Conservation (phyloP, 2,797 vertebrate species). For the Xenops minutus region DNA sequence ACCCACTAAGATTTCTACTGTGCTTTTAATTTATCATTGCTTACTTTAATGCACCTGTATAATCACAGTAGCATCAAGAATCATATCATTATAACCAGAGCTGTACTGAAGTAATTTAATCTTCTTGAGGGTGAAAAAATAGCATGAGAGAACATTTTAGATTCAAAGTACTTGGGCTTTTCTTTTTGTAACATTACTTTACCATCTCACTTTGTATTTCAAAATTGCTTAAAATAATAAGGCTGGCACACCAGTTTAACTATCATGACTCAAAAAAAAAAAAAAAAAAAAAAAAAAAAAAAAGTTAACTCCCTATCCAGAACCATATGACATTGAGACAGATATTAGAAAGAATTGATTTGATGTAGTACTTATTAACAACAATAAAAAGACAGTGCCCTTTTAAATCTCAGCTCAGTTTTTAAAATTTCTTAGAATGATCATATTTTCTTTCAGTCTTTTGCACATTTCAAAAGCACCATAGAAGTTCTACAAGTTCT, state of each 20-base stretch:
- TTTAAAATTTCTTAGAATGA: neutral
- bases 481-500: neutral
- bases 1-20: conserved; percentile 62
- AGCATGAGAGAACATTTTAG: neutral
- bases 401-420: neutral
- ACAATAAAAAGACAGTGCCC: neutral
- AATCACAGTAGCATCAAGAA: conserved; percentile 64
- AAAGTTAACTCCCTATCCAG: neutral
- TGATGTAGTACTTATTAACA: neutral
- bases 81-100: conserved; percentile 60
- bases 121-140: neutral
- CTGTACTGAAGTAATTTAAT: conserved; percentile 56
- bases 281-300: neutral
- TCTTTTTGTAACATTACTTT: neutral
- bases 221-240: neutral
- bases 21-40: conserved; percentile 71
- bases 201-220: neutral
- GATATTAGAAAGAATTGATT: neutral
- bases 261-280: neutral
- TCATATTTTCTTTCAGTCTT: neutral
- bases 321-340: neutral
- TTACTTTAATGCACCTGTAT: conserved; percentile 66
- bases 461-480: neutral
- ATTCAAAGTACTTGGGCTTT: neutral
- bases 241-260: neutral